Conservation (phyloP, 2,888 invertebrate species). For the Aphidoletes aphidimyza region DNA sequence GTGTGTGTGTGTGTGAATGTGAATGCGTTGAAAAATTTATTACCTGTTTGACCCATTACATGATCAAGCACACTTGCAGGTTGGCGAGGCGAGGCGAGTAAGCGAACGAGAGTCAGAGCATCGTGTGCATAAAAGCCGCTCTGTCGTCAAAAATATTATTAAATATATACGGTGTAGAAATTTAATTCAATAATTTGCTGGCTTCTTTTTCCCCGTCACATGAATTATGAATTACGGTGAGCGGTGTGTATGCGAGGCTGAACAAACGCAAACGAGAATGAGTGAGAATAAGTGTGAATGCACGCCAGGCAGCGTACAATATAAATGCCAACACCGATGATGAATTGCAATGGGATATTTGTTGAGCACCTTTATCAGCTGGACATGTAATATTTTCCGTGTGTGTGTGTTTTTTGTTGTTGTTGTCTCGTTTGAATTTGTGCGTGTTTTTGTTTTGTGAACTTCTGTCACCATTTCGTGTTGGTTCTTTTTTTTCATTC, state of each 20-base stretch:
- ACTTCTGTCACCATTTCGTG: not conserved
- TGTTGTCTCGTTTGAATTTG: not conserved
- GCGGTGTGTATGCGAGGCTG: not conserved
- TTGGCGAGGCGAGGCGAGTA: too few relatives aligned
- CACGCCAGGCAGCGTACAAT: not conserved
- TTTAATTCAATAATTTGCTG: constrained; percentile 46
- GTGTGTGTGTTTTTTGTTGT: not conserved
- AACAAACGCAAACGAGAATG: not conserved
- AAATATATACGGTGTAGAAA: constrained; percentile 27
- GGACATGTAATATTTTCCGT: constrained; percentile 4
- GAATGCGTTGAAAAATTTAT: constrained; percentile 13
- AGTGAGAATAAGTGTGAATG: not conserved
- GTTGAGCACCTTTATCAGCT: constrained; percentile 18
- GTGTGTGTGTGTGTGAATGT: not conserved
- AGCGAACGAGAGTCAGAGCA: too few relatives aligned
- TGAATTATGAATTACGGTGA: not conserved
- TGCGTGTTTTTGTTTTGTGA: not conserved
- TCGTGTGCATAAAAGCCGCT: not conserved
- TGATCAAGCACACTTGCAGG: not conserved
- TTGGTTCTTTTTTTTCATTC: not conserved
- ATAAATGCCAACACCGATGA: constrained; percentile 34
- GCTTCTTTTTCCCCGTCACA: constrained; percentile 17
- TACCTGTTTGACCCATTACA: constrained; percentile 50
- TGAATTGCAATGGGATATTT: not conserved
- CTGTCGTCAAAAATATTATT: constrained; percentile 28